Percentiles rank a stretch among this genome's conserved stretches.
These are phyloP conservation scores for Aphyosemion australe DNA, from an alignment of 2,113 vertebrate species.

Conservation along the genomic window DNA sequence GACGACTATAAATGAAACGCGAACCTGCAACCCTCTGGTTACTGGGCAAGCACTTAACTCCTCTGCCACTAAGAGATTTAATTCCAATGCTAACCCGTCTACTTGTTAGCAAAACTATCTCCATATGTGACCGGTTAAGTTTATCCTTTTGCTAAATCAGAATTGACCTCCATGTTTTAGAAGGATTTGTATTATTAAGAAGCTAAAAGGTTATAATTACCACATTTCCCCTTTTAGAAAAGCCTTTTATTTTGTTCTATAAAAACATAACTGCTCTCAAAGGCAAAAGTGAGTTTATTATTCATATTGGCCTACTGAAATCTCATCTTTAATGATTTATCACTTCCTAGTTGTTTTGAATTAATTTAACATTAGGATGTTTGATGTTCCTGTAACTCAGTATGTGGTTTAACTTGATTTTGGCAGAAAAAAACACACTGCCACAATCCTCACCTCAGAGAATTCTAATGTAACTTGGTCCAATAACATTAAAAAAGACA, in stretches of 20 bases:
- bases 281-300: slow-evolving; percentile 28
- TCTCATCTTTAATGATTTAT: slow-evolving; percentile 54
- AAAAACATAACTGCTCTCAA: slow-evolving; percentile 20
- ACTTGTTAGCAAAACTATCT: too few relatives aligned
- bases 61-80: too few relatives aligned
- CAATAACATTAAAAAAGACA: slow-evolving; percentile 5
- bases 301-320: slow-evolving; percentile 25
- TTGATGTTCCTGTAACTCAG: slow-evolving; percentile 61
- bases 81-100: too few relatives aligned
- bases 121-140: not conserved
- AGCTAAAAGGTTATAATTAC: not conserved
- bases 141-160: not conserved
- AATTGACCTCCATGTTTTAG: not conserved
- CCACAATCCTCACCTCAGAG: slow-evolving; percentile 10
- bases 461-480: slow-evolving; percentile 14
- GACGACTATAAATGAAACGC: too few relatives aligned
- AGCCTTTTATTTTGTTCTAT: slow-evolving; percentile 22
- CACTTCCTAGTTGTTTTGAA: slow-evolving; percentile 48
- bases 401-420: slow-evolving; percentile 38
- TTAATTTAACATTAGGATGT: slow-evolving; percentile 48
- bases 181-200: not conserved
- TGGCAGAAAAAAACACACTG: slow-evolving; percentile 31
- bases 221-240: not conserved
- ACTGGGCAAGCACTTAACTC: too few relatives aligned
- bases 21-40: too few relatives aligned